phyloP scores from a whole-genome alignment of 2,113 vertebrate species.

The Sitta europaea region DNA sequence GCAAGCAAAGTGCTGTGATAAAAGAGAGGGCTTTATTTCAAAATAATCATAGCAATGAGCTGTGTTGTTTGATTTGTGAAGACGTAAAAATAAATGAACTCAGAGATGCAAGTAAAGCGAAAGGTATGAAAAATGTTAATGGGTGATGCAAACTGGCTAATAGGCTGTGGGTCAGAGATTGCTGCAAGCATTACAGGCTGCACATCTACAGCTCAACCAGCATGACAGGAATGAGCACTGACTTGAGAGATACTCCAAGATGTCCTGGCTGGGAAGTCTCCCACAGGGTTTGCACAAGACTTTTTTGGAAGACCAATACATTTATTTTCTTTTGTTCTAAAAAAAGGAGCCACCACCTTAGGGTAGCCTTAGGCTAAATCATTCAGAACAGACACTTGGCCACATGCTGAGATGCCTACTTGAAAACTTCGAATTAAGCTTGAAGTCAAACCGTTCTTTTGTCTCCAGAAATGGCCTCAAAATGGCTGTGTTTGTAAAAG shows the following conservation, averaged over 20 bases:
- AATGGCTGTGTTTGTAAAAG: not conserved
- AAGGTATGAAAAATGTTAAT: not conserved
- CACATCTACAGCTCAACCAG: not conserved
- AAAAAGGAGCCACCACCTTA: not conserved
- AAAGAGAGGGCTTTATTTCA: constrained; percentile 37
- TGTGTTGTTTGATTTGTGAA: constrained; percentile 53
- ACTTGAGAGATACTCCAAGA: not conserved
- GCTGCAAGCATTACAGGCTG: not conserved
- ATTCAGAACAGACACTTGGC: constrained; percentile 6
- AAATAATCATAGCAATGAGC: constrained; percentile 4
- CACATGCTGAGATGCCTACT: not conserved
- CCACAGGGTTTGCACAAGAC: not conserved
- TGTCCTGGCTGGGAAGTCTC: not conserved
- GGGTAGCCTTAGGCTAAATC: not conserved
- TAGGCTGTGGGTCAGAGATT: not conserved
- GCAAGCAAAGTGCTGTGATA: constrained; percentile 14
- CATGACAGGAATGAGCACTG: not conserved
- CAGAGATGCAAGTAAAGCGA: not conserved
- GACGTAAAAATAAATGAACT: constrained; percentile 42
- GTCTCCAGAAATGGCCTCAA: not conserved
- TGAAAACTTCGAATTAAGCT: constrained; percentile 22
- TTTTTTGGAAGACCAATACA: not conserved
- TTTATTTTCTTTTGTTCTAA: not conserved
- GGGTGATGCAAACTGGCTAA: not conserved
- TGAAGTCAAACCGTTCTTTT: not conserved